Evolutionary conservation across 2,888 invertebrate species (phyloP).

Genomic region (Idaea biselata): DNA sequence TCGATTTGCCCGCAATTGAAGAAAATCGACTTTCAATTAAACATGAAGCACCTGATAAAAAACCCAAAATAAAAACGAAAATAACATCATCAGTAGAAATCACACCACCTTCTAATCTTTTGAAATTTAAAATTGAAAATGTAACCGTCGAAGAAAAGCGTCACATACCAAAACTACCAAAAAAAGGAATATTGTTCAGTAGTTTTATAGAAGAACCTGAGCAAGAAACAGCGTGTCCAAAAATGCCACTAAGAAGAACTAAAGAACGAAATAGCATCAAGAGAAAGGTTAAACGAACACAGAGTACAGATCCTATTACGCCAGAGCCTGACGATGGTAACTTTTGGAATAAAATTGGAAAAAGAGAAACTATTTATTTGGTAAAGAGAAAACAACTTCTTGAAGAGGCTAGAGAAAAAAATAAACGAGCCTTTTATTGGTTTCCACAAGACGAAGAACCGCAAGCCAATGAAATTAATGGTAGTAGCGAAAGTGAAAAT

Average conservation of each 20-base stretch:
- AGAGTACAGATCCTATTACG: constrained; percentile 41
- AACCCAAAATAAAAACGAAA: constrained; percentile 71
- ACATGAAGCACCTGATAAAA: constrained; percentile 36
- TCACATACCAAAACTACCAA: constrained; percentile 56
- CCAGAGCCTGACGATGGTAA: constrained; percentile 75
- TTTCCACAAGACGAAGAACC: constrained; percentile 52
- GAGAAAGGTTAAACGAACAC: constrained; percentile 34
- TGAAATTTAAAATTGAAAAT: constrained; percentile 80
- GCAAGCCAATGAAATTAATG: constrained; percentile 3
- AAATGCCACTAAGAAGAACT: constrained; percentile 27
- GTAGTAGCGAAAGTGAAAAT: background rate
- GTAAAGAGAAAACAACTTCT: constrained; percentile 77
- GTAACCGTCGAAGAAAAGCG: constrained; percentile 81
- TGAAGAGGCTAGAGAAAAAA: constrained; percentile 62
- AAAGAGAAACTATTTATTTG: constrained; percentile 83
- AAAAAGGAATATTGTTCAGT: constrained; percentile 64
- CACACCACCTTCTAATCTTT: constrained; percentile 62
- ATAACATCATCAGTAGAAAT: constrained; percentile 80
- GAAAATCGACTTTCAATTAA: constrained; percentile 61
- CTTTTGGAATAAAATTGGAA: constrained; percentile 84
- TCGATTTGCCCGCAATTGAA: constrained; percentile 66
- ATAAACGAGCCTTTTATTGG: constrained; percentile 61
- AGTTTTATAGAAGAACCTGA: constrained; percentile 49
- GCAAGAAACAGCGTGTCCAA: constrained; percentile 22
- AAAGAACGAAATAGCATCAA: constrained; percentile 43